Conservation (phyloP, 1,140 invertebrate species). For the Drosophila malerkotliana region DNA sequence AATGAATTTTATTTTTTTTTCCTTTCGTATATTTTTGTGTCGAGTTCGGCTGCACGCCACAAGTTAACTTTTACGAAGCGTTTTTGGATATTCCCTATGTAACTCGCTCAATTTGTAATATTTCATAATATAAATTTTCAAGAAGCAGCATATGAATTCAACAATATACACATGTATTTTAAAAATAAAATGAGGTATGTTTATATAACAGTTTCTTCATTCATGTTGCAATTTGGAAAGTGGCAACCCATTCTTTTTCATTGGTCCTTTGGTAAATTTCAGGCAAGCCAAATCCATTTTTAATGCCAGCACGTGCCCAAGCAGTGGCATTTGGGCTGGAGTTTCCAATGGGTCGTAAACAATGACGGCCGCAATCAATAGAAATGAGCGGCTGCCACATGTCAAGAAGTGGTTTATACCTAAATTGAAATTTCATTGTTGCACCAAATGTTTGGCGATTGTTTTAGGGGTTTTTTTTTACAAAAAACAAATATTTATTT, state of each 20-base stretch:
- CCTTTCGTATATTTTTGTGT: too few species aligned
- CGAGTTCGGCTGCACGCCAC: too few species aligned
- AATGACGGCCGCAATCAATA: conserved; percentile 48
- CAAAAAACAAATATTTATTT: too few species aligned
- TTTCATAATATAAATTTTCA: too few species aligned
- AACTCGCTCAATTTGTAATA: too few species aligned
- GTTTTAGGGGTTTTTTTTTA: conserved; percentile 24
- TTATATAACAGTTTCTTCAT: neutral
- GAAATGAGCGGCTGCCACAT: conserved; percentile 26
- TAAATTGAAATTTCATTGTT: conserved; percentile 70
- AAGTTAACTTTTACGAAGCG: too few species aligned
- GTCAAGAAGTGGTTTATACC: conserved; percentile 17
- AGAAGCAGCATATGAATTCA: too few species aligned
- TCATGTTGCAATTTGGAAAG: conserved; percentile 53
- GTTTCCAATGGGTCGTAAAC: conserved; percentile 55
- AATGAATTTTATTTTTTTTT: too few species aligned
- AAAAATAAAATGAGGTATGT: too few species aligned
- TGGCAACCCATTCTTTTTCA: conserved; percentile 28
- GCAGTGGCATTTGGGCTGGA: conserved; percentile 39
- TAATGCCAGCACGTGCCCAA: conserved; percentile 65
- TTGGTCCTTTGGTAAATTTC: conserved; percentile 23
- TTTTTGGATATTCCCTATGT: too few species aligned
- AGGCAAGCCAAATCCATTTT: conserved; percentile 62
- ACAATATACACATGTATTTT: too few species aligned
- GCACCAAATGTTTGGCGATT: conserved; percentile 34